Evolutionary conservation across 2,888 invertebrate species (phyloP), one percentile per base, ranked within the genome.

Genomic region (Hoplodrina ambigua): DNA sequence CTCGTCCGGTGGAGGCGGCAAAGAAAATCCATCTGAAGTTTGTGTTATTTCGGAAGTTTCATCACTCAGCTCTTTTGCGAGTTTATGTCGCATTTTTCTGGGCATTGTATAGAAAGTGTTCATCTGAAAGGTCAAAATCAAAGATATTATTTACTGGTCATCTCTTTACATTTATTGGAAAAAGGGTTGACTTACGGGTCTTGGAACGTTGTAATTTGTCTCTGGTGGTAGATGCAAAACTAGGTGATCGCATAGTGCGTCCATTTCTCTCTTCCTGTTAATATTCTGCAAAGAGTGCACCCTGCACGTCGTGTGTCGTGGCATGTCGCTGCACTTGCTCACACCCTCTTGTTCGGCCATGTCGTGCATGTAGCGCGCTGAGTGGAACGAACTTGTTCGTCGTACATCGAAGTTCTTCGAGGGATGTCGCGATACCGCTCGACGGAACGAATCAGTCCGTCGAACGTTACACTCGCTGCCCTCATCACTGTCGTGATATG

Each of bases 71-170:
- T 94, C 94, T 74, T 92, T 94, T 0, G 90, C 85, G 41, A 90
- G 68, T 83, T 93, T 96, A 66, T 93, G 92, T 2, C 93, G 92
- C 85, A 91, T 90, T 87, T 94, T 95, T 82, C 94, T 90, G 10
- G 96, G 96, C 93, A 96, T 95, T 15, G 96, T 95, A 82, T 95
- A 95, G 80, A 95, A 96, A 50, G 95, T 94, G 85, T 94, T 95
- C 92, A 94, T 94, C 95, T 94, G 85, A 69, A 92, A 93, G 33
- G 58, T 15, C 10, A 70, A 50, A 59, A n/a, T 17, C 0, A 46
- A 20, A 46, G 1, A 25, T 41, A 56, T 25, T 3, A 30, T 49
- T n/a, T 17, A 10, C 11, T 41, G 13, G 41, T 1, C 13, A 41
- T 41, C 37, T 11, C 13, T 54, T 13, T 15, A 50, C 11, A 52